Percentiles rank a stretch among this genome's conserved stretches.
phyloP scores from a whole-genome alignment of 2,113 vertebrate species.

The Ageneiosus marmoratus region DNA sequence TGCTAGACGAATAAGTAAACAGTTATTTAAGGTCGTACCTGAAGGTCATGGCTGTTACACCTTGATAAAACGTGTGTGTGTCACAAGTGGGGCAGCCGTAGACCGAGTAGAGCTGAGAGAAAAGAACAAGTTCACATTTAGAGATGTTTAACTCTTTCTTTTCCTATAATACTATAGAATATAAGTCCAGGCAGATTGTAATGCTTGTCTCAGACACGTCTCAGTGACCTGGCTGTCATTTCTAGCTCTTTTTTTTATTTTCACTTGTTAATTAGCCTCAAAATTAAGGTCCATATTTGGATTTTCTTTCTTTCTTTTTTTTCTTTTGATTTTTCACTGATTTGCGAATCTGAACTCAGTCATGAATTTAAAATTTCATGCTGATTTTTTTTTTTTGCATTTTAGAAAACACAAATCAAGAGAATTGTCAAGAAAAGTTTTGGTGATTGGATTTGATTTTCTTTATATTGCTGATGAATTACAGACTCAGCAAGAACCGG shows the following conservation, averaged over 20 bases:
- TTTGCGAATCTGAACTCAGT: neutral
- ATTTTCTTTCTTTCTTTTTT: neutral
- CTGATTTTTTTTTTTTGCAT: neutral
- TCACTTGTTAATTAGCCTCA: neutral
- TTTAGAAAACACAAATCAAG: neutral
- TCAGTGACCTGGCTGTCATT: neutral
- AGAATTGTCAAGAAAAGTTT: neutral
- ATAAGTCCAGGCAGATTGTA: neutral
- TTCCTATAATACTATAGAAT: neutral
- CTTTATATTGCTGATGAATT: neutral
- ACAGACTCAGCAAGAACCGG: neutral
- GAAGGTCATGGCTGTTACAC: constrained; percentile 48
- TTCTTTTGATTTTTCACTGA: neutral
- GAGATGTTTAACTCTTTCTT: neutral
- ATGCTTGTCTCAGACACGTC: neutral
- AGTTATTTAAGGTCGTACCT: constrained; percentile 51
- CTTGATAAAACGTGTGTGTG: constrained; percentile 36
- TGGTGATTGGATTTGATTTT: neutral
- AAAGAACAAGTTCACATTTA: constrained; percentile 7
- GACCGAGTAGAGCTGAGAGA: constrained; percentile 42
- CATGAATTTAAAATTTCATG: neutral
- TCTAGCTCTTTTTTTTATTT: neutral
- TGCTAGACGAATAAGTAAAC: neutral
- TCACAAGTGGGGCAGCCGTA: constrained; percentile 38
- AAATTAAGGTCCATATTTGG: neutral